phyloP scores from a whole-genome alignment of 2,113 vertebrate species.

The Alethe diademata region DNA sequence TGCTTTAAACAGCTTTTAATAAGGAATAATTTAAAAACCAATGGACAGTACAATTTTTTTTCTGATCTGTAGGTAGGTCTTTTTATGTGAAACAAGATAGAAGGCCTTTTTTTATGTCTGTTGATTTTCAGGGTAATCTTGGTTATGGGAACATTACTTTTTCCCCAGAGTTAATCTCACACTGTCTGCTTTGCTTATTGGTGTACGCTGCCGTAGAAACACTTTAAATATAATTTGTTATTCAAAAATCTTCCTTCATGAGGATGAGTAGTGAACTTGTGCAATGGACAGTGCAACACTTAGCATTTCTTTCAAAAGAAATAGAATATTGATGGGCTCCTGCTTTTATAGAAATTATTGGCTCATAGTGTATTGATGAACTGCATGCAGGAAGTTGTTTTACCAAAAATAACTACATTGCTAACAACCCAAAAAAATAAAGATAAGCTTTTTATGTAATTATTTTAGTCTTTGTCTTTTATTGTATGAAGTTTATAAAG shows the following conservation, averaged over 20 bases:
- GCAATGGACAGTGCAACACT: conserved; percentile 41
- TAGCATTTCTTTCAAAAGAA: conserved; percentile 75
- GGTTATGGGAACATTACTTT: conserved; percentile 30
- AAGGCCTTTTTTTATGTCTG: conserved; percentile 2
- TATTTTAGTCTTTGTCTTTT: conserved; percentile 64
- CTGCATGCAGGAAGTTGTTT: conserved; percentile 85
- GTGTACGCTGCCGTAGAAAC: conserved; percentile 54
- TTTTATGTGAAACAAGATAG: background rate
- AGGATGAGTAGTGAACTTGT: conserved; percentile 61
- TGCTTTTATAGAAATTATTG: conserved; percentile 77
- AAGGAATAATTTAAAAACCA: conserved; percentile 52
- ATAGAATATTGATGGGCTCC: conserved; percentile 58
- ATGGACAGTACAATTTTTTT: conserved; percentile 37
- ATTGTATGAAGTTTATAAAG: background rate
- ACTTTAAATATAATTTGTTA: conserved; percentile 52
- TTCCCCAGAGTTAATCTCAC: conserved; percentile 67
- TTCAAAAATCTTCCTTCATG: conserved; percentile 31
- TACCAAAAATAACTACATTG: conserved; percentile 71
- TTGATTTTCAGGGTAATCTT: conserved; percentile 32
- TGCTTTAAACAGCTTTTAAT: conserved; percentile 36
- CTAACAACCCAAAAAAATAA: conserved; percentile 84
- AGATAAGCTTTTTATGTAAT: conserved; percentile 80
- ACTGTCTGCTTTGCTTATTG: conserved; percentile 55
- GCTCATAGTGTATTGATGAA: conserved; percentile 74
- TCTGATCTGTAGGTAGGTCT: conserved; percentile 31